Base-by-base conservation (phyloP, 1,140 invertebrate genomes). In the Pogonognathellus flavescens region DNA sequence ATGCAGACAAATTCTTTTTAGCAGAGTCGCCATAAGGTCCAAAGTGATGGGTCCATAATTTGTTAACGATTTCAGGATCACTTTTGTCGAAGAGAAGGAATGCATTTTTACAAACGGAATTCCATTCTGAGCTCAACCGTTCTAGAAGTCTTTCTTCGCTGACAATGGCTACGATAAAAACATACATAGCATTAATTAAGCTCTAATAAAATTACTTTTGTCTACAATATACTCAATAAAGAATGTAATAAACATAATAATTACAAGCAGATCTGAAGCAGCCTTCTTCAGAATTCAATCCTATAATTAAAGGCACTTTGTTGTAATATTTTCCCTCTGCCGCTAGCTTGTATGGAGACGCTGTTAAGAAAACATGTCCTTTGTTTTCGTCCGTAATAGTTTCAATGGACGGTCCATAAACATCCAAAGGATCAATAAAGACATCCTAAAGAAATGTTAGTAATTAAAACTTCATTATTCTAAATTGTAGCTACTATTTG, bases 391-490 rank as follows among this genome's bases (percentile, higher is more conserved):
- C 59, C 3, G 9, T 14, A 7, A n/a, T 20, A 20, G 22, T 3
- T 85, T 87, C 86, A 5, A 87, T 57, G 0, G 83, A 82, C 49
- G 86, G 83, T 14, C 10, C 83, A 60, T 80, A 87, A n/a, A 84
- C 55, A n/a, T 76, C 14, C 14, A 83, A 31, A 20, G 83, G 80
- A 20, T 87, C 20, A 9, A 76, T 31, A 7, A 84, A 25, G 5
- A 59, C 53, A 14, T 25, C 50, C 86, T 87, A 52, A 25, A 52
- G 49, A 70, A 22, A 59, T 83, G 52, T 59, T 13, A 59, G 8
- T 22, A 82, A 13, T 57, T n/a, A 55, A 57, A 7, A 11, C 7
- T 1, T 55, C 1, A 41, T 22, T 82, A 41, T 5, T 11, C 3
- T 25, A 66, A n/a, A 22, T 84, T 84, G 6, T 53, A n/a, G 10